Conservation (phyloP, 2,888 invertebrate genomes). For the Ctenicera cuprea region DNA sequence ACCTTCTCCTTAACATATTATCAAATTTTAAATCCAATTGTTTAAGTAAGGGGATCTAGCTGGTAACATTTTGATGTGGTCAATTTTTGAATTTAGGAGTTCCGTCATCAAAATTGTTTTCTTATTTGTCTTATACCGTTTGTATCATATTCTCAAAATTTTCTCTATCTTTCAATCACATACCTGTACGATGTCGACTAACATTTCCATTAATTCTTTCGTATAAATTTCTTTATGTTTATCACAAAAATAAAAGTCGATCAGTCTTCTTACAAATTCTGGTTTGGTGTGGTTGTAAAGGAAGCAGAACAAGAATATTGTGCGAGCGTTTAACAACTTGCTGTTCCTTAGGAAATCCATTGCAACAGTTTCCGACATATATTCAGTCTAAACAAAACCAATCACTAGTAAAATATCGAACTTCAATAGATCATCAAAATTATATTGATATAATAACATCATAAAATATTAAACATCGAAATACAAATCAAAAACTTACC, state of each 20-base stretch:
- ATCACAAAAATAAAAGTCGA: slow-evolving; percentile 63
- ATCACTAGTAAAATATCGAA: slow-evolving; percentile 10
- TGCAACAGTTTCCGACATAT: slow-evolving; percentile 64
- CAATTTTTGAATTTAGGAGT: no score
- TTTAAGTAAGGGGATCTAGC: no score
- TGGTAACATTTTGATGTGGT: no score
- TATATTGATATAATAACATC: no score
- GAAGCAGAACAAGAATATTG: slow-evolving; percentile 64
- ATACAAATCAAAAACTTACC: slow-evolving; percentile 71
- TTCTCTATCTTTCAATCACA: slow-evolving; percentile 42
- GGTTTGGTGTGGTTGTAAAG: slow-evolving; percentile 64
- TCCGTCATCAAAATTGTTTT: no score
- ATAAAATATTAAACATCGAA: no score
- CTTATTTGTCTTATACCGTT: no score
- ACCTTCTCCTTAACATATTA: no score
- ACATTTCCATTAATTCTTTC: slow-evolving; percentile 64
- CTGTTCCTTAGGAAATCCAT: slow-evolving; percentile 64
- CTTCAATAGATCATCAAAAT: slow-evolving; percentile 12
- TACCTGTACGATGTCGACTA: slow-evolving; percentile 66
- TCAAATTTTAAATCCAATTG: no score
- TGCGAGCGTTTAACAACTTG: slow-evolving; percentile 65
- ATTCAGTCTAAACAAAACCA: slow-evolving; percentile 65
- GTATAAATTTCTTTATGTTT: slow-evolving; percentile 61
- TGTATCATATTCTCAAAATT: no score
- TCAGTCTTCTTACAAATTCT: slow-evolving; percentile 63